Evolutionary conservation across 2,888 invertebrate species (phyloP), one percentile per base, ranked within the genome.

Genomic region (Dasysyrphus albostriatus): DNA sequence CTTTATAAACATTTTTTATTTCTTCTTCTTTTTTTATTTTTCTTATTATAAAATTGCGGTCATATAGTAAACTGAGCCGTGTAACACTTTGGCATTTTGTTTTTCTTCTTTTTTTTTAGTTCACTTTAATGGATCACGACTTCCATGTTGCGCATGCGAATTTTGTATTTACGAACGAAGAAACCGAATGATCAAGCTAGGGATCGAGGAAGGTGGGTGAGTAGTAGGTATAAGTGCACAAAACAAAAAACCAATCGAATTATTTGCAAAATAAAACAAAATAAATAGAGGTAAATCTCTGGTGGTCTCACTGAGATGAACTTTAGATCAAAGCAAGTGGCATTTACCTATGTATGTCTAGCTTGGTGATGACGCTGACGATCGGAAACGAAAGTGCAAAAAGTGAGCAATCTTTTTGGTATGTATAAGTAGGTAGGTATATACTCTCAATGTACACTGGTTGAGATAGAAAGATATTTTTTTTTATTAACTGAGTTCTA

Each of bases 71-170:
- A 81, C 77, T 73, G 65, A 61, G 67, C 69, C 47, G 39, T 80
- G 82, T 87, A 87, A 87, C 78, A 87, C 87, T 83, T 83, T 87
- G 87, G 87, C 87, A 87, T 87, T 82, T 83, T 79, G 32, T 78
- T 78, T 82, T 78, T 51, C 19, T 81, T 58, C 12, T 73, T 69
- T 19, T 75, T 63, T 75, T 63, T 79, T 65, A 37, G 24, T 78
- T 82, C 78, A 87, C 82, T 74, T 82, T 78, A 87, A 83, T 87
- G 78, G 82, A 87, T 87, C 87, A 87, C 87, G 87, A 87, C 72
- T 87, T 83, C 65, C 72, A 87, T 83, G 87, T 87, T 72, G 58
- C 83, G 73, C 72, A 65, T 76, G 63, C 65, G 77, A 77, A 65
- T 44, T 74, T 37, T 69, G 44, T 59, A 67, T 65, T 63, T 59